Evolutionary conservation across 2,113 vertebrate genomes (phyloP).

Genomic region (Leptocoma aspasia): DNA sequence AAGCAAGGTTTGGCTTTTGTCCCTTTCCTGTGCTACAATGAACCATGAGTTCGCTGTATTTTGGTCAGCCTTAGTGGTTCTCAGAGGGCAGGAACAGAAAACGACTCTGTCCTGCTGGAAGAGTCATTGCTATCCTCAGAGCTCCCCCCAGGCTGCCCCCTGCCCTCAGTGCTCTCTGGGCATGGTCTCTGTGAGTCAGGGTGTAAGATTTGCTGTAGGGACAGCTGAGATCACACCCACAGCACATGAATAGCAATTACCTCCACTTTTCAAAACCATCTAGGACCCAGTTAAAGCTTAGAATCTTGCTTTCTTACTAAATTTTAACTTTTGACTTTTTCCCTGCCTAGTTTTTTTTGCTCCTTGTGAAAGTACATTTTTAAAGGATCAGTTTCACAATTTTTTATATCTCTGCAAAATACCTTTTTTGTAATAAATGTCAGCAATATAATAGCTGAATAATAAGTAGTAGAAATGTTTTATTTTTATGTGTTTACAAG

Average conservation of each 20-base stretch:
- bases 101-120: not conserved
- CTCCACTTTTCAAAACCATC: not conserved
- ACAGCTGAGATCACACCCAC: not conserved
- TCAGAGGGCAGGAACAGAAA: not conserved
- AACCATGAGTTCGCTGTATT: not conserved
- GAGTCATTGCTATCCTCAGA: not conserved
- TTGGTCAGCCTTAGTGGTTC: not conserved
- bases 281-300: not conserved
- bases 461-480: not conserved
- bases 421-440: not conserved
- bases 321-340: not conserved
- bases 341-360: not conserved
- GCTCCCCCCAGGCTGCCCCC: not conserved
- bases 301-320: not conserved
- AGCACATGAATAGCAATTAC: not conserved
- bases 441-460: not conserved
- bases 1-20: not conserved
- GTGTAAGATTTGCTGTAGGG: rapidly evolving
- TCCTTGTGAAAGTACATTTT: not conserved
- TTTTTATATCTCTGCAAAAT: not conserved
- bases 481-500: not conserved
- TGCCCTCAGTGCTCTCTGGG: not conserved
- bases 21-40: not conserved
- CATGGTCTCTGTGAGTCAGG: rapidly evolving
- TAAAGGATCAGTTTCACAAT: not conserved